These are phyloP conservation scores for Oplegnathus fasciatus DNA, from an alignment of 2,113 vertebrate genomes.

Conservation along the genomic window DNA sequence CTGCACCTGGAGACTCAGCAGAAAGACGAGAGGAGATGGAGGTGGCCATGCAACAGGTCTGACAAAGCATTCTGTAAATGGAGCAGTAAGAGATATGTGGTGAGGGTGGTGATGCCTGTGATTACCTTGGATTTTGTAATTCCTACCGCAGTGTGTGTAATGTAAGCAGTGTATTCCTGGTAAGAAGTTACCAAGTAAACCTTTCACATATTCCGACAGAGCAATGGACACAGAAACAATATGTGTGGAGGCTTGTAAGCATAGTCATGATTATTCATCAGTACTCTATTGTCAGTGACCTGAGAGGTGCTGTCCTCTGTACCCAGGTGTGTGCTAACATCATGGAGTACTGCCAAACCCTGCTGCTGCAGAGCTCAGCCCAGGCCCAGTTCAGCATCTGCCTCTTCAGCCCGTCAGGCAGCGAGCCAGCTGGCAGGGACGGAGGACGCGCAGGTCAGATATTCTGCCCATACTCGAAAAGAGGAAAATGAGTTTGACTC, in stretches of 20 bases:
- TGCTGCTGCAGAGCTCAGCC: constrained; percentile 92
- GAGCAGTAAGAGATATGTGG: not conserved
- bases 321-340: constrained; percentile 95
- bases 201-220: not conserved
- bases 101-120: not conserved
- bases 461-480: not conserved
- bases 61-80: not conserved
- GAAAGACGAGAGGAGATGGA: constrained; percentile 92
- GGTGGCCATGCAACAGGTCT: constrained; percentile 95
- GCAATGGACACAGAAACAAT: not conserved
- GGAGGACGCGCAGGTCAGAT: constrained; percentile 87
- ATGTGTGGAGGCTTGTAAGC: not conserved
- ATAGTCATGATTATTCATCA: constrained; percentile 7
- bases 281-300: constrained; percentile 14
- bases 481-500: not conserved
- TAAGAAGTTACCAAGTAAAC: not conserved
- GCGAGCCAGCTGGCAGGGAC: constrained; percentile 90
- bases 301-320: constrained; percentile 34
- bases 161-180: not conserved
- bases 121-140: not conserved
- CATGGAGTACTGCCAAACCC: constrained; percentile 96
- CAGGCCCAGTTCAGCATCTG: constrained; percentile 92
- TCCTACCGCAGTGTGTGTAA: not conserved
- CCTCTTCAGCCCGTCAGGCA: constrained; percentile 94
- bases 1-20: constrained; percentile 86